Base-by-base conservation (phyloP, 37 sponge, comb jelly and placozoan genomes). In the Spongilla lacustris region DNA sequence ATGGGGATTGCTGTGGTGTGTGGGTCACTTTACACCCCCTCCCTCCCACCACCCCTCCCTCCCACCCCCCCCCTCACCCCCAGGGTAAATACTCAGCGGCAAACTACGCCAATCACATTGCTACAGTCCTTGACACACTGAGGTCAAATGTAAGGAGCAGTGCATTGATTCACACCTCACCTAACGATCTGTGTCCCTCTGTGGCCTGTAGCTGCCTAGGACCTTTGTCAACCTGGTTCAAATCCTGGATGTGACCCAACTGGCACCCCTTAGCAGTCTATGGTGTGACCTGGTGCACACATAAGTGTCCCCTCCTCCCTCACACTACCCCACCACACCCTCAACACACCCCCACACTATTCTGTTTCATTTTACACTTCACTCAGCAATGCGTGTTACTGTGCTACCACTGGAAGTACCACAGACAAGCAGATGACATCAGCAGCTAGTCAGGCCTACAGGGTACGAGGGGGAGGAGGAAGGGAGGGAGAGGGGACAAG, bases 141-240 rank as follows among this genome's bases (percentile, higher is more conserved):
- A 58, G 11, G 58, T 8, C 58, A 10, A 58, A 58, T 58, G 58
- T 58, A 58, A 58, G 58, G 41, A 6, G 41, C 6, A 58, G 11
- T 58, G 58, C 19, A 17, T 58, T 58, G 1, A 58, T 14, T 58
- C 11, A 17, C 58, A n/a, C n/a, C n/a, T n/a, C n/a, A n/a, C 58
- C 58, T 58, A 14, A 58, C 58, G 21, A 0, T 58, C 19, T 58
- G 11, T 58, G 58, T 14, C 21, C 58, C 21, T 0, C 11, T 78
- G 2, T 86, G 66, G 4, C 34, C 26, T 26, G 2, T 80, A 89
- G 90, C 68, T 89, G 31, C 78, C 81, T 24, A 84, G 81, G 36
- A 74, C 85, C 22, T 84, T 74, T 34, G 85, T 89, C 30, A 89
- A 89, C 46, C 22, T 89, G 32, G 84, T 84, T 6, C 36, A 79